Conservation (phyloP, 2,888 invertebrate genomes). For the Pemphredon lugubris region DNA sequence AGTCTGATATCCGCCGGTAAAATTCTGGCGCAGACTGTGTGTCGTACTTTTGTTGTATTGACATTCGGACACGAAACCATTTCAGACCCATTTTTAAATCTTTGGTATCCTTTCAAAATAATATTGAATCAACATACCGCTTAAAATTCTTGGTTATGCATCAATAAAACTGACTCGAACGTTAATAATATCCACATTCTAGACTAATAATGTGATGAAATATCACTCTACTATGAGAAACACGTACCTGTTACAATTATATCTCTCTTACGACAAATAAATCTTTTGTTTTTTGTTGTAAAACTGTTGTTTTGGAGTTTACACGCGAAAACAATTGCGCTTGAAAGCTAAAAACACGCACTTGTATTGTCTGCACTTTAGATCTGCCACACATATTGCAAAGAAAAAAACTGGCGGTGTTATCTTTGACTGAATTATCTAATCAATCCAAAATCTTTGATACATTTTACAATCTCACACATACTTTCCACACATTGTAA, state of each 20-base stretch:
- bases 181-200: too few species aligned
- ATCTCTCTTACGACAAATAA: too few species aligned
- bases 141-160: too few species aligned
- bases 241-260: too few species aligned
- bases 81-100: conserved; percentile 75
- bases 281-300: too few species aligned
- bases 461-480: not conserved
- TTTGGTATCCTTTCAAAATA: conserved; percentile 16
- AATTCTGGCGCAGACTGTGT: conserved; percentile 42
- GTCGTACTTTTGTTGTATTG: conserved; percentile 50
- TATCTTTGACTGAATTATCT: conserved; percentile 47
- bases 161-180: too few species aligned
- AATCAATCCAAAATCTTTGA: conserved; percentile 41
- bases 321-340: too few species aligned
- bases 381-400: conserved; percentile 21
- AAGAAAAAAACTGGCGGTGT: conserved; percentile 5
- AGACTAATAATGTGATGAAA: too few species aligned
- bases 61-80: conserved; percentile 82
- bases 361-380: conserved; percentile 2
- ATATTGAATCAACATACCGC: too few species aligned
- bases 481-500: not conserved
- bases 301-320: too few species aligned
- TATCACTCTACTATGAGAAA: too few species aligned
- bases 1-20: conserved; percentile 56
- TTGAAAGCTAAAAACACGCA: conserved; percentile 1